Base-by-base conservation (phyloP, 2,797 vertebrate genomes). In the Malacoctenus gilli region DNA sequence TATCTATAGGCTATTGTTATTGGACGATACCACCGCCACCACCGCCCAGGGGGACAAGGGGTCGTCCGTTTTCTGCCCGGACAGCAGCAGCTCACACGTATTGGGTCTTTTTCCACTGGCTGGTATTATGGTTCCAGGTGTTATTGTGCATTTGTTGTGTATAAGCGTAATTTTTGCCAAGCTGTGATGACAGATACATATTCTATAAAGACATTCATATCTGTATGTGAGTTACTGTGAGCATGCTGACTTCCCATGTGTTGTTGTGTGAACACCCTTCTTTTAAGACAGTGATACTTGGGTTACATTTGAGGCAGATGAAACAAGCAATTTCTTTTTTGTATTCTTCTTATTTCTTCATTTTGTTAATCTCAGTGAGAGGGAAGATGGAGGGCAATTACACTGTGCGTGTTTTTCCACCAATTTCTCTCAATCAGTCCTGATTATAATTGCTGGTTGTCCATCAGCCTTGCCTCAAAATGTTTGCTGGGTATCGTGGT, bases 101-200 rank as follows among this genome's bases (percentile, higher is more conserved):
- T 52, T 67, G 55, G 67, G 54, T 74, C 71, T 77, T 77, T 79
- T 70, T 56, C 72, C 68, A 56, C 76, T 77, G 79, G 86, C 84
- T 89, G 87, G 83, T 84, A 80, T 89, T 88, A 80, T 75, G 82
- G 72, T 81, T 89, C 73, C 77, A 83, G 85, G 83, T 89, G 86
- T 92, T 89, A 84, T 87, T 84, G 90, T 92, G 87, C 86, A 90
- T 90, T 89, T 78, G 87, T 91, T 88, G 89, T 92, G 85, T 90
- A 88, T 87, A 84, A 79, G 77, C 91, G 88, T 90, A 79, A 87
- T 84, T 90, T 34, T 90, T 87, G 85, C 86, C 85, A 86, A 87
- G 83, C 82, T 85, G 86, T 83, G 74, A 87, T 82, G 77, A 89
- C 75, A 71, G 85, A 84, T 74, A 84, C 85, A 86, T 87, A 86